Conservation (phyloP, 2,888 invertebrate genomes). For the Oxycera nigricornis region DNA sequence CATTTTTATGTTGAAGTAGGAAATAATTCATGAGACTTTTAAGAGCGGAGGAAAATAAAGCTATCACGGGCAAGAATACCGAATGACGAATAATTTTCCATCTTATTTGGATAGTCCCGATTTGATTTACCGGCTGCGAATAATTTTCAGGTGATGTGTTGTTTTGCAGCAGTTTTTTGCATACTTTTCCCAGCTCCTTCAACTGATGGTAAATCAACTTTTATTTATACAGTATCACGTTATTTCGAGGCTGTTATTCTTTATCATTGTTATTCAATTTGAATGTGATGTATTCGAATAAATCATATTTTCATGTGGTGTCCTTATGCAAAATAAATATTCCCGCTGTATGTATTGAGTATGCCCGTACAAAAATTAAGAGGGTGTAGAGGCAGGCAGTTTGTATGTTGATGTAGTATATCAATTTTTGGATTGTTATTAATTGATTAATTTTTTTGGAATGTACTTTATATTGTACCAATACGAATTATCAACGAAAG, state of each 20-base stretch:
- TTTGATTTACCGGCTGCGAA: conserved; percentile 35
- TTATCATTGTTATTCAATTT: conserved; percentile 28
- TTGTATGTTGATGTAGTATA: not conserved
- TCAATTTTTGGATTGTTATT: not conserved
- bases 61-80: conserved; percentile 25
- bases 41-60: conserved; percentile 31
- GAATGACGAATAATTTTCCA: conserved; percentile 39
- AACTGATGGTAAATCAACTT: not conserved
- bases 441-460: too few species aligned
- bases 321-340: not conserved
- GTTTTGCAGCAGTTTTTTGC: conserved; percentile 16
- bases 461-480: too few species aligned
- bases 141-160: conserved; percentile 38
- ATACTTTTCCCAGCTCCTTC: not conserved
- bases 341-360: not conserved
- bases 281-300: conserved; percentile 15
- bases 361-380: not conserved
- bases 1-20: conserved; percentile 38
- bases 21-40: conserved; percentile 40
- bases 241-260: conserved; percentile 31
- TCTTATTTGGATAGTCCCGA: conserved; percentile 29
- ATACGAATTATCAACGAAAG: too few species aligned
- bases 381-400: not conserved
- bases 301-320: conserved; percentile 21
- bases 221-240: conserved; percentile 22